Evolutionary conservation across 2,797 vertebrate species (phyloP), one percentile per base, ranked within the genome.

Genomic region (Eupleurogrammus muticus): DNA sequence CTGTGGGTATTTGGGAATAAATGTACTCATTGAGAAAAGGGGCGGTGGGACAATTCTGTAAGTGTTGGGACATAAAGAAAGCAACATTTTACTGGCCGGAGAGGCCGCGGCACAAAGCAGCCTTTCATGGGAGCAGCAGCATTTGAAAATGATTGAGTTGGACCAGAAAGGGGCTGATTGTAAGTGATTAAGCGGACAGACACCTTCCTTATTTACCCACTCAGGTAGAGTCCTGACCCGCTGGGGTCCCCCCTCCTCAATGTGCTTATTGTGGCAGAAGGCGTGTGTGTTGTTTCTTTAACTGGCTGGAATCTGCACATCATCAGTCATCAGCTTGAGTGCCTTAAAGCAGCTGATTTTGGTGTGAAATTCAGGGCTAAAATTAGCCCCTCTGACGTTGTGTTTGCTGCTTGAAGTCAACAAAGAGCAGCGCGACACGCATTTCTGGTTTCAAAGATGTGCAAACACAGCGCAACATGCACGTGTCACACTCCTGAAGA

Each of bases 1-100:
- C 87, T 77, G 79, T 72, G 87, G 85, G 83, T 73, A 61, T 78
- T 80, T 68, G 75, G 84, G 90, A 91, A 93, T 93, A 94, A 94
- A 93, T 91, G 91, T 84, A 60, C 79, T 87, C 91, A 90, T 94
- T 94, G 88, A 94, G 86, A n/a, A n/a, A 64, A 48, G 21, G 21
- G 38, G 49, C 44, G 69, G n/a, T 53, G 57, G 86, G 86, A 92
- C 92, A 91, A 92, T 93, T 89, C 90, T 91, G 84, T 82, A 91
- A 91, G 93, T 94, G 93, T 92, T 88, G 82, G 82, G 85, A 92
- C 89, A 79, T 93, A 92, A 92, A 94, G 92, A 93, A 92, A 94
- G 91, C 92, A 90, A 90, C 85, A 83, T 93, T 94, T 93, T 93
- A 93, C 83, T 77, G 70, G 78, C 55, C 76, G 63, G 81, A 70